Evolutionary conservation across 2,113 vertebrate genomes (phyloP).

Genomic region (Phocoena phocoena): DNA sequence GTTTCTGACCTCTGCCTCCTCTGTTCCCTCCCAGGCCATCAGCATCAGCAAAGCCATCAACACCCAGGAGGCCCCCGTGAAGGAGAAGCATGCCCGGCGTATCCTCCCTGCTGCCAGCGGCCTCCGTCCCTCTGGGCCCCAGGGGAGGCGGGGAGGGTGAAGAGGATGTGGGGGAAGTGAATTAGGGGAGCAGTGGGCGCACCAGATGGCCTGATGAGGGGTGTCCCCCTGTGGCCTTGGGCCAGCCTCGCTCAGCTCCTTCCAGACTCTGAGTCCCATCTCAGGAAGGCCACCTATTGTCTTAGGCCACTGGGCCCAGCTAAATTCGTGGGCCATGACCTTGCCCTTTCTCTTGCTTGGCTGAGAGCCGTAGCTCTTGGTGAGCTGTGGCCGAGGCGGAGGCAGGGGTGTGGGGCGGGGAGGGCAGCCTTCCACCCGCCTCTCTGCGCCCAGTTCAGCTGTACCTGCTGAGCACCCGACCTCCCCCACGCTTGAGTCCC

Average conservation of each 20-base stretch:
- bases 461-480: background rate
- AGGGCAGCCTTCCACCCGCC: background rate
- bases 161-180: fast-evolving
- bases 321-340: background rate
- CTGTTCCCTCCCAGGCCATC: constrained; percentile 86
- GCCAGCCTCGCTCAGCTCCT: background rate
- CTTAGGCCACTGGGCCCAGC: background rate
- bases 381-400: fast-evolving
- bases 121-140: background rate
- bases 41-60: constrained; percentile 99
- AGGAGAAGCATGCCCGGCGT: constrained; percentile 98
- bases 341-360: background rate
- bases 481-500: background rate
- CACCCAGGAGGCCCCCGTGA: constrained; percentile 92
- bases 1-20: background rate
- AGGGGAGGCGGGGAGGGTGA: fast-evolving
- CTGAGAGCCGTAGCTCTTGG: background rate
- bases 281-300: too few relatives aligned
- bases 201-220: fast-evolving
- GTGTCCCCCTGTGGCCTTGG: background rate
- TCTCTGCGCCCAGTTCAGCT: background rate
- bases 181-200: fast-evolving
- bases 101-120: constrained; percentile 84
- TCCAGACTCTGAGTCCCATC: background rate
- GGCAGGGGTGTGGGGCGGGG: background rate